Evolutionary conservation across 1,140 invertebrate species (phyloP), one percentile per base, ranked within the genome.

Genomic region (Chlorops oryzae): DNA sequence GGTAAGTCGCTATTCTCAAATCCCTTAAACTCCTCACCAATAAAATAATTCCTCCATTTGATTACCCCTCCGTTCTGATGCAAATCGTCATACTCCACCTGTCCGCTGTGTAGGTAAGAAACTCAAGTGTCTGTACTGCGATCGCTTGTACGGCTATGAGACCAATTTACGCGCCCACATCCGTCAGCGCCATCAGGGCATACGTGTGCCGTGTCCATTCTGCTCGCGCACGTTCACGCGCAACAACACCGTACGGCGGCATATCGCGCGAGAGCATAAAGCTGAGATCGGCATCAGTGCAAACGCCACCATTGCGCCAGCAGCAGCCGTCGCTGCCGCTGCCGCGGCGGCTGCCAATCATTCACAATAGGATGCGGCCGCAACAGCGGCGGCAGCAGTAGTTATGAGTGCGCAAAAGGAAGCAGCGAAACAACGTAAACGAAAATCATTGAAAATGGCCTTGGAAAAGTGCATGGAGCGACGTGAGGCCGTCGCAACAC

Each of bases 121-220:
- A 74, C 75, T 93, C 52, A 90, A 92, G 75, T 93, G 90, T 74
- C 86, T 90, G 61, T 92, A 88, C 71, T 93, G 90, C 77, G 89
- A 92, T 73, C 81, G 89, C 61, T 77, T 92, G n/a, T 93, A 93
- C 73, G 88, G 90, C 32, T 92, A 93, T 72, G 89, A 93, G 77
- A 93, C 89, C 65, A 93, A 93, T 70, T 74, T 93, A 61, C 81
- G 90, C 35, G 90, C 90, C 37, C 90, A 93, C 73, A 91, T 93
- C 65, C 76, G 89, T 40, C 89, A 92, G 66, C 82, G 89, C 61
- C 89, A 93, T 73, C 89, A 92, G 74, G 90, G 90, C 35, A 91
- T 92, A 54, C 80, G 88, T 9, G 88, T 91, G 59, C 88, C 87
- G 4, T 91, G 88, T 72, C 89, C 88, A 20, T 90, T 87, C 72